These are phyloP conservation scores for Crioceris asparagi DNA, from an alignment of 2,888 invertebrate genomes.

Conservation along the genomic window DNA sequence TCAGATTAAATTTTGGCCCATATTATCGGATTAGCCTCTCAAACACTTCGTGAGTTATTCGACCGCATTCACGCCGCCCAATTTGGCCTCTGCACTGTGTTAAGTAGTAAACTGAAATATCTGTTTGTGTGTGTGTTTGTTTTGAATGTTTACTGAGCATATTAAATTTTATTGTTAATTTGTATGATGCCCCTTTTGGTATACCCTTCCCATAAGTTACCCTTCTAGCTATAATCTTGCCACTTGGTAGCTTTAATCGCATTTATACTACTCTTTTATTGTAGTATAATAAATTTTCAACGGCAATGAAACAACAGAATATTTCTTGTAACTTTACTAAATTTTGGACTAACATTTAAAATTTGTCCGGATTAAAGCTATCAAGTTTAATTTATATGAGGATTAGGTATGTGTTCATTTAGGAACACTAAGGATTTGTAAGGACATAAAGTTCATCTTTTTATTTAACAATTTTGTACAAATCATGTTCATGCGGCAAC, in stretches of 20 bases:
- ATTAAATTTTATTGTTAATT: constrained; percentile 33
- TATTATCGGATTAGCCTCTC: constrained; percentile 26
- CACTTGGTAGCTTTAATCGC: constrained; percentile 17
- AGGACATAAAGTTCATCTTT: too few species aligned
- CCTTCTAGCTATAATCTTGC: constrained; percentile 23
- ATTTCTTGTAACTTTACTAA: neutral
- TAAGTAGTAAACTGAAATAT: too few species aligned
- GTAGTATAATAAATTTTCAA: constrained; percentile 3
- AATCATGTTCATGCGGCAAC: too few species aligned
- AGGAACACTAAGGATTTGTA: too few species aligned
- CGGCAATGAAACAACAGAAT: neutral
- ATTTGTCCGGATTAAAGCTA: too few species aligned
- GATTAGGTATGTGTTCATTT: too few species aligned
- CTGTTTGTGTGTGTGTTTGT: too few species aligned
- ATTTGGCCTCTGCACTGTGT: too few species aligned
- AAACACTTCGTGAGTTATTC: constrained; percentile 27
- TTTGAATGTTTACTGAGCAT: constrained; percentile 30
- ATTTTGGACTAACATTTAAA: too few species aligned
- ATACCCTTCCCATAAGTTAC: constrained; percentile 18
- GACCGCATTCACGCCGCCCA: constrained; percentile 17
- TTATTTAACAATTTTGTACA: too few species aligned
- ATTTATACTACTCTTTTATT: constrained; percentile 18
- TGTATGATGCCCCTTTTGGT: constrained; percentile 17
- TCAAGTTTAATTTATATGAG: too few species aligned
- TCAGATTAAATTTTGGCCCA: constrained; percentile 23